These are phyloP conservation scores for Myotis findleyi DNA, from an alignment of 2,797 vertebrate species.

Conservation along the genomic window DNA sequence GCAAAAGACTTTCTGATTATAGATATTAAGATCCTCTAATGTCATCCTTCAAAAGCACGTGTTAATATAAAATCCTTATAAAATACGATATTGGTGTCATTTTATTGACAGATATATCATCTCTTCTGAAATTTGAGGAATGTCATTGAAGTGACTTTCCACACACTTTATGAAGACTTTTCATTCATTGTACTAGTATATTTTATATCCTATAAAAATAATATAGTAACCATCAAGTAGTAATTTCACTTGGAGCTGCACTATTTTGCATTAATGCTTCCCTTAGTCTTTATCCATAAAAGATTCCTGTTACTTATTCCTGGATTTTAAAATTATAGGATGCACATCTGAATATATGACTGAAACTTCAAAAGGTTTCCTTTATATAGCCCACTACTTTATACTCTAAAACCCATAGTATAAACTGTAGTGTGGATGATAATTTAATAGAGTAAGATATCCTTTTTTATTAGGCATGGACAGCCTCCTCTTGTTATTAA, in stretches of 20 bases:
- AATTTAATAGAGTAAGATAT: constrained; percentile 9
- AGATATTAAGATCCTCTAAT: constrained; percentile 79
- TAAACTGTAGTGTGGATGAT: neutral
- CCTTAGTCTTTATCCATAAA: constrained; percentile 67
- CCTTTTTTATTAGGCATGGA: neutral
- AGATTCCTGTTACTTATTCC: constrained; percentile 38
- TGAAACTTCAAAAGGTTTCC: neutral
- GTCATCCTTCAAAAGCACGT: constrained; percentile 79
- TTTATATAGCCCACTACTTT: neutral
- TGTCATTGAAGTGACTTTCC: constrained; percentile 83
- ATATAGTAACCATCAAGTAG: constrained; percentile 39
- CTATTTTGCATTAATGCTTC: constrained; percentile 75
- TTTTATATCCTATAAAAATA: constrained; percentile 77
- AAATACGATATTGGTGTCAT: constrained; percentile 81
- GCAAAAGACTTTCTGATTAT: constrained; percentile 80
- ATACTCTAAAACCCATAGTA: neutral
- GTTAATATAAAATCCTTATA: constrained; percentile 81
- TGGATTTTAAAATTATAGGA: constrained; percentile 33
- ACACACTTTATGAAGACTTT: constrained; percentile 75
- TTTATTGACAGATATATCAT: constrained; percentile 80
- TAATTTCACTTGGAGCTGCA: constrained; percentile 58
- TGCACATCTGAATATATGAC: neutral
- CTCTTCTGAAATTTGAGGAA: constrained; percentile 72
- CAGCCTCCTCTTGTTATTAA: constrained; percentile 70
- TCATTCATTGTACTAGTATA: constrained; percentile 66